Percentiles rank a stretch among this genome's conserved stretches.
phyloP scores from a whole-genome alignment of 37 sponge, comb jelly and placozoan genomes.

The Spongilla lacustris region DNA sequence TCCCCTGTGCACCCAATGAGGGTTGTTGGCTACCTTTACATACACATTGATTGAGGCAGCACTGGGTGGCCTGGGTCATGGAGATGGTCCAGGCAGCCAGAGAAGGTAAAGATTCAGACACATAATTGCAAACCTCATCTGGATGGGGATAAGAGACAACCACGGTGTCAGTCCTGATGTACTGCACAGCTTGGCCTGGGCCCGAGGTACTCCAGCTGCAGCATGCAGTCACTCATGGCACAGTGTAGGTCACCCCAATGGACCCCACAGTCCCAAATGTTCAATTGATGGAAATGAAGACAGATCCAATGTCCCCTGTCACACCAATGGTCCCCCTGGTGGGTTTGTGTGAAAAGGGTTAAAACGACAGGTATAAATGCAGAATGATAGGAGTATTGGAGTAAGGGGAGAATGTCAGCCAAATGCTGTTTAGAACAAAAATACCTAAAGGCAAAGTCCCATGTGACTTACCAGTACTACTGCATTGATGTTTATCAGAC shows the following conservation, averaged over 20 bases:
- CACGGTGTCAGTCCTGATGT: slow-evolving; percentile 50
- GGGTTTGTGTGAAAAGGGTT: neutral
- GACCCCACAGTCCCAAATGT: slow-evolving; percentile 69
- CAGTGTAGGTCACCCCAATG: slow-evolving; percentile 44
- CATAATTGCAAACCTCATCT: slow-evolving; percentile 54
- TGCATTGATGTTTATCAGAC: slow-evolving; percentile 52
- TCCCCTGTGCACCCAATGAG: slow-evolving; percentile 63
- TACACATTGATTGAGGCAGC: slow-evolving; percentile 47
- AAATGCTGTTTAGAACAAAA: too few relatives aligned
- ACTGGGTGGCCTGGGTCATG: slow-evolving; percentile 36
- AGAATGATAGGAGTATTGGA: too few relatives aligned
- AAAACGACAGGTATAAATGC: too few relatives aligned
- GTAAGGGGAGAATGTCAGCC: too few relatives aligned
- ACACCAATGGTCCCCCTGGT: slow-evolving; percentile 27
- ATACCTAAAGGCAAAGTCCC: too few relatives aligned
- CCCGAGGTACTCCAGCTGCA: slow-evolving; percentile 16
- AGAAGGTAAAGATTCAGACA: too few relatives aligned
- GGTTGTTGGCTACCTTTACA: slow-evolving; percentile 77
- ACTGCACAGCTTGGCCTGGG: neutral
- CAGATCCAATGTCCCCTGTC: slow-evolving; percentile 30
- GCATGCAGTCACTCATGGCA: slow-evolving; percentile 45
- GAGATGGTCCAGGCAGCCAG: too few relatives aligned
- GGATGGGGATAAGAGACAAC: slow-evolving; percentile 77
- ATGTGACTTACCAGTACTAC: neutral
- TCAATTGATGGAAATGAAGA: slow-evolving; percentile 41